These are phyloP conservation scores for Vulpes lagopus DNA, from an alignment of 2,113 vertebrate genomes.

Conservation along the genomic window DNA sequence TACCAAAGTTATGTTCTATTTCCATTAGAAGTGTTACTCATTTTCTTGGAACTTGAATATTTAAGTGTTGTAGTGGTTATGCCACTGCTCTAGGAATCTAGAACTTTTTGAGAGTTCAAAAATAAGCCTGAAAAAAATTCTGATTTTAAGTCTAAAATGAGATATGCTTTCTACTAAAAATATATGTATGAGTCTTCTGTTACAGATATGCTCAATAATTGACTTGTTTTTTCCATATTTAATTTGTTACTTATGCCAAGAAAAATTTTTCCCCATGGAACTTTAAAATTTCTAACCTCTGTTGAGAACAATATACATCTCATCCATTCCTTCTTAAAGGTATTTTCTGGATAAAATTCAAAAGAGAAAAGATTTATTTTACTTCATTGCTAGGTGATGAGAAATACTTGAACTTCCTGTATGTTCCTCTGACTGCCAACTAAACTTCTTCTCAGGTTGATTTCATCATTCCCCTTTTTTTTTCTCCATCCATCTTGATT, in stretches of 20 bases:
- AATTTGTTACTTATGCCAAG: neutral
- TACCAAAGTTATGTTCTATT: slow-evolving; percentile 8
- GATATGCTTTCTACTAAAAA: neutral
- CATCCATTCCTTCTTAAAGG: neutral
- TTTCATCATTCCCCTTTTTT: neutral
- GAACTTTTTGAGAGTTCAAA: neutral
- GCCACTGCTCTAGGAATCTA: slow-evolving; percentile 24
- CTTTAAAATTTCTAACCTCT: slow-evolving; percentile 12
- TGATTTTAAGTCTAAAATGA: slow-evolving; percentile 2
- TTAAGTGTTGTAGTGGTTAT: slow-evolving; percentile 9
- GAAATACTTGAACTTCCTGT: neutral
- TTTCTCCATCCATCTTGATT: neutral
- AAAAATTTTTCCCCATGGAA: neutral
- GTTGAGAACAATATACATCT: neutral
- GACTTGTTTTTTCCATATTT: neutral
- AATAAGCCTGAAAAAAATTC: neutral
- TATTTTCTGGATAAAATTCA: slow-evolving; percentile 16
- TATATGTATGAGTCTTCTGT: neutral
- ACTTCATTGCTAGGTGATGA: neutral
- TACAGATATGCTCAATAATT: neutral
- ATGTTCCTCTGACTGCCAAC: neutral
- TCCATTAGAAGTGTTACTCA: neutral
- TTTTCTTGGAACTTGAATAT: slow-evolving; percentile 21
- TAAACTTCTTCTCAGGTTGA: neutral
- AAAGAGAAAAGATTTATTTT: neutral